Base-by-base conservation (phyloP, 1,140 invertebrate species). In the Pygmarrhopalites habei region DNA sequence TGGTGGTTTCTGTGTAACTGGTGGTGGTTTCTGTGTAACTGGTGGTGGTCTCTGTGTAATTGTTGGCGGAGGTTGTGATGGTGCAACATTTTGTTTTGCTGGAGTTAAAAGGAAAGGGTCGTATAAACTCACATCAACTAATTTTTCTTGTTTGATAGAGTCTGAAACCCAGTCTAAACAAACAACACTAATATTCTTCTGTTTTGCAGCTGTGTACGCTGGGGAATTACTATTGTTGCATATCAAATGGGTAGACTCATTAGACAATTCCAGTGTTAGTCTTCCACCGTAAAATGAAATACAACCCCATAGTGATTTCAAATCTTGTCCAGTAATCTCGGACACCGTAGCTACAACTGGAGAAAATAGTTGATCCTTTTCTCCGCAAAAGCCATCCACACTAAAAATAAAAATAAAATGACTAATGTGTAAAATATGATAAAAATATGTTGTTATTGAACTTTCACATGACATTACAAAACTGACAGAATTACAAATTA, bases 101-200 rank as follows among this genome's bases (percentile, higher is more conserved):
- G 28, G 1, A 10, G 3, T 47, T n/a, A 60, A 26, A 10, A 65
- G 23, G 32, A n/a, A 7, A 4, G 69, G 69, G 39, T 70, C 46
- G 51, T 65, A 70, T 10, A 35, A 26, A 15, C 4, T 21, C 19
- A 56, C 69, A 25, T 67, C 65, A 7, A 47, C 10, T 5, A 67
- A 14, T 23, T 56, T 30, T 17, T 49, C 46, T 3, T 32, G 32
- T 43, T 60, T 65, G 0, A 70, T 58, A 19, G 29, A 70, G 21
- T 67, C 65, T 0, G 51, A 59, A 10, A 67, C 46, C 69, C 69
- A 70, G 53, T 70, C 69, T 14, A 43, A 43, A 17, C 47, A 65
- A 2, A 70, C 66, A 21, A 70, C 47, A 29, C 65, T 63, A 1
- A 65, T 30, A 19, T 53, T 51, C 23, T 44, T 35, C 21, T 60